Percentiles rank a stretch among this genome's conserved stretches.
Evolutionary conservation across 1,140 invertebrate genomes (phyloP).

Genomic region (Leptinotarsa texana): DNA sequence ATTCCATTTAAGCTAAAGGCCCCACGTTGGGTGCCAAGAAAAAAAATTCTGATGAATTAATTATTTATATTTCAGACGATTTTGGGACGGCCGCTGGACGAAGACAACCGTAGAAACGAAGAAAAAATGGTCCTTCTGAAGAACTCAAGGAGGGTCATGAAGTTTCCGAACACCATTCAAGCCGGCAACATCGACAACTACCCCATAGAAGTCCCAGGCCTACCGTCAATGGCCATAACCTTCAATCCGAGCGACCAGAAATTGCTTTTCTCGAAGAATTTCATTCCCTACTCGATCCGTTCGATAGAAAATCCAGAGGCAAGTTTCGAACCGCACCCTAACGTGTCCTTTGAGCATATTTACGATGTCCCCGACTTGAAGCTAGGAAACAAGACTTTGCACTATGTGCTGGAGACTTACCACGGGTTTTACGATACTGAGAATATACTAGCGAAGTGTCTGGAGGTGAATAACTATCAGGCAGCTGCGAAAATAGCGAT

Average conservation of each 20-base stretch:
- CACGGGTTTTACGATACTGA: constrained; percentile 53
- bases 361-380: constrained; percentile 43
- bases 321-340: not conserved
- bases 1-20: too few relatives aligned
- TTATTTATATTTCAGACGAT: constrained; percentile 48
- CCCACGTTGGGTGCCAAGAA: too few relatives aligned
- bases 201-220: constrained; percentile 52
- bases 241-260: constrained; percentile 46
- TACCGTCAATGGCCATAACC: constrained; percentile 52
- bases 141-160: constrained; percentile 58
- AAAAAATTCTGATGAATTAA: too few relatives aligned
- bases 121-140: constrained; percentile 58
- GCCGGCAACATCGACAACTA: constrained; percentile 44
- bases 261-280: constrained; percentile 41
- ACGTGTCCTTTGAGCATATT: constrained; percentile 37
- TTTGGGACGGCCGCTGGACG: constrained; percentile 54
- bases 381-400: constrained; percentile 51
- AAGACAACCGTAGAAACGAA: constrained; percentile 53
- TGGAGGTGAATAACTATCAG: constrained; percentile 55
- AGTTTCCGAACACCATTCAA: constrained; percentile 53
- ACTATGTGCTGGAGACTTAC: constrained; percentile 54
- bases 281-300: constrained; percentile 37
- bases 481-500: constrained; percentile 56
- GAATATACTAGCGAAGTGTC: constrained; percentile 51
- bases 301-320: constrained; percentile 40